phyloP scores from a whole-genome alignment of 2,113 vertebrate genomes.

The Zosterops lateralis region DNA sequence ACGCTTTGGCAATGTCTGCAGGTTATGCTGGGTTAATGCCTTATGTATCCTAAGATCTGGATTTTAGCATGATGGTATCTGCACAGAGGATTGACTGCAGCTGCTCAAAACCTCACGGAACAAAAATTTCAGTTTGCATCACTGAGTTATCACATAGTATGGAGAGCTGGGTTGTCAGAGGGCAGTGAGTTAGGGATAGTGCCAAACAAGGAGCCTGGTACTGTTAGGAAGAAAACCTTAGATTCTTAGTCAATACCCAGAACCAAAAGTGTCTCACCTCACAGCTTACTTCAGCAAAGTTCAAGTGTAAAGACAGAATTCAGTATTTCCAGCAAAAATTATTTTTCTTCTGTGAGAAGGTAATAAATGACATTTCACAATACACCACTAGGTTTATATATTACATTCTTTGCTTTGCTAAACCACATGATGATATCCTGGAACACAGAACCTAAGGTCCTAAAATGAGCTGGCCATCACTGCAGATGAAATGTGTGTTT shows the following conservation, averaged over 20 bases:
- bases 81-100: neutral
- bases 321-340: constrained; percentile 10
- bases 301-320: neutral
- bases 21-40: neutral
- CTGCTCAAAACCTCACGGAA: neutral
- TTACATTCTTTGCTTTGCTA: neutral
- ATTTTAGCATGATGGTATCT: neutral
- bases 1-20: neutral
- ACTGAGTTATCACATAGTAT: neutral
- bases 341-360: constrained; percentile 24
- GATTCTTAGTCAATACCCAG: neutral
- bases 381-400: neutral
- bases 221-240: neutral
- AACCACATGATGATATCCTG: neutral
- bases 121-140: neutral
- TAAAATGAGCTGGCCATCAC: neutral
- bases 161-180: neutral
- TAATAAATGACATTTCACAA: constrained; percentile 36
- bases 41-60: neutral
- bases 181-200: neutral
- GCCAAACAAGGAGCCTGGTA: neutral
- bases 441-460: neutral
- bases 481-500: neutral
- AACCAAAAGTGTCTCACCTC: neutral
- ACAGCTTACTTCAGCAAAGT: neutral